Evolutionary conservation across 1,140 invertebrate genomes (phyloP).

Genomic region (Centruroides vittatus): DNA sequence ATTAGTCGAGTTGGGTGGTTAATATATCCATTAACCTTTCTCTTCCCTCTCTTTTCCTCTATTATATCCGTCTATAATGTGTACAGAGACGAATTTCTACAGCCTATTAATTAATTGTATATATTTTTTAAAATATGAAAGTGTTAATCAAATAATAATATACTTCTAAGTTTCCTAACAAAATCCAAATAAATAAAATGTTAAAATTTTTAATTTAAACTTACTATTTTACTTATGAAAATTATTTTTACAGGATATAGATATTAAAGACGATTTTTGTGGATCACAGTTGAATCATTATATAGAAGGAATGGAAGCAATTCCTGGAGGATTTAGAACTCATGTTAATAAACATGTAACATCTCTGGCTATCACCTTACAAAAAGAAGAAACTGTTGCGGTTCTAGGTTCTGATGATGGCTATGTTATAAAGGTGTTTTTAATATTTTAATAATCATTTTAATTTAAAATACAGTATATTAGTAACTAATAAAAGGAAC

Average conservation of each 20-base stretch:
- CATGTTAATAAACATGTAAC: slow-evolving; percentile 11
- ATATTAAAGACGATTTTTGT: slow-evolving; percentile 16
- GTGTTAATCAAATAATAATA: too few relatives aligned
- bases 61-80: neutral
- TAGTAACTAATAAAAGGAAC: too few relatives aligned
- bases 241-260: neutral
- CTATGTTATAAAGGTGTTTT: slow-evolving; percentile 16
- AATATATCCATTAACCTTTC: too few relatives aligned
- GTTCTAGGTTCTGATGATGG: slow-evolving; percentile 18
- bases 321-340: slow-evolving; percentile 6
- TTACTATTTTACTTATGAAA: too few relatives aligned
- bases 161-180: too few relatives aligned
- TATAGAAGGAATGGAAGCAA: slow-evolving; percentile 17
- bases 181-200: neutral
- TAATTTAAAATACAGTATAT: neutral
- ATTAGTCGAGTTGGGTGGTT: too few relatives aligned
- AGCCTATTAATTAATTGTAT: too few relatives aligned
- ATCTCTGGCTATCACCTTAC: slow-evolving; percentile 14
- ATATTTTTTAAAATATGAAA: too few relatives aligned
- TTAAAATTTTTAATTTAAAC: neutral
- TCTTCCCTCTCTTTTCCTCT: neutral
- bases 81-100: too few relatives aligned
- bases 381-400: slow-evolving; percentile 15
- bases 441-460: neutral
- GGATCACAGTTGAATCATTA: slow-evolving; percentile 18